Conservation (phyloP, 2,113 vertebrate species). For the Nannobrachium achirus region DNA sequence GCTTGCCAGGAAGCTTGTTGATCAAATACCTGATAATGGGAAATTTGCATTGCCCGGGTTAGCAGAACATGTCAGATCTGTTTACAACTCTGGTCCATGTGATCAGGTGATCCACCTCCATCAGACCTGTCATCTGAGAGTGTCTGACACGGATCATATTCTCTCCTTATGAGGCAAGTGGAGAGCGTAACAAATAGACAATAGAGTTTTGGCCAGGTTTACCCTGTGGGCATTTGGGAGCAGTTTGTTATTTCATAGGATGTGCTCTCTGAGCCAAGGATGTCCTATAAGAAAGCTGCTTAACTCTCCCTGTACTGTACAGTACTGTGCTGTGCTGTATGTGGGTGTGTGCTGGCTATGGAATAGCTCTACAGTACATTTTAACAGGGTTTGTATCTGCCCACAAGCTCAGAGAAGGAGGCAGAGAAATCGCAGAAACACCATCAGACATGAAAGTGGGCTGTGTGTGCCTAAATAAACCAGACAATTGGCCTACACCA, state of each 20-base stretch:
- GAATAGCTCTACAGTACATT: conserved; percentile 1
- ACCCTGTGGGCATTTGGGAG: conserved; percentile 38
- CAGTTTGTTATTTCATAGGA: conserved; percentile 53
- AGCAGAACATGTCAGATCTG: no score
- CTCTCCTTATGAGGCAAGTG: no score
- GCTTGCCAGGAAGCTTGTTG: no score
- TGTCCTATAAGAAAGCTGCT: conserved; percentile 36
- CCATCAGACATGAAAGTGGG: background rate
- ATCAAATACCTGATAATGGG: no score
- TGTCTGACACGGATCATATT: no score
- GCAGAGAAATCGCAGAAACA: background rate
- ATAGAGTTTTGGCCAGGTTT: background rate
- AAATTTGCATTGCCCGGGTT: no score
- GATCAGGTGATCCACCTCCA: no score
- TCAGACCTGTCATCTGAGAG: no score
- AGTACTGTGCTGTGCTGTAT: background rate
- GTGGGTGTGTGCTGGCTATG: conserved; percentile 38
- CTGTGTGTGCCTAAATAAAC: background rate
- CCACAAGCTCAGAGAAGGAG: conserved; percentile 9
- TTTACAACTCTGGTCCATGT: no score
- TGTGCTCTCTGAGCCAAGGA: conserved; percentile 1
- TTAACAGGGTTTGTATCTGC: conserved; percentile 25
- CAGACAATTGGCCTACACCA: no score
- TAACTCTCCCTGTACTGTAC: background rate
- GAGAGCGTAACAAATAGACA: no score